Evolutionary conservation across 2,888 invertebrate genomes (phyloP).

Genomic region (Sphaerophoria rueppellii): DNA sequence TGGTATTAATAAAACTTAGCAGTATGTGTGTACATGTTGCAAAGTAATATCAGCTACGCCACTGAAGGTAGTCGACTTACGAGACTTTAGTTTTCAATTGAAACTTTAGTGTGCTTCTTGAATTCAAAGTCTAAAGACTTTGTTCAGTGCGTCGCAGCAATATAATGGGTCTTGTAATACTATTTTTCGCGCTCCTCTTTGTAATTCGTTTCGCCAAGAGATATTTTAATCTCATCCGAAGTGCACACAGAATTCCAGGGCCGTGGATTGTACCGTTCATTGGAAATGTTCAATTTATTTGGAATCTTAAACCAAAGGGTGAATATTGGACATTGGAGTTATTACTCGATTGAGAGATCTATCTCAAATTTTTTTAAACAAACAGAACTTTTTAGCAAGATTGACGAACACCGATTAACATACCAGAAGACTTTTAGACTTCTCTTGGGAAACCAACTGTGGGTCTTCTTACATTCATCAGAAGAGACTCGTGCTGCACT

Average conservation of each 20-base stretch:
- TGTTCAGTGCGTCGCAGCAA: slow-evolving; percentile 1
- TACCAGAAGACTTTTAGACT: slow-evolving; percentile 78
- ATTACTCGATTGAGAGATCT: background rate
- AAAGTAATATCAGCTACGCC: background rate
- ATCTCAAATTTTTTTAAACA: background rate
- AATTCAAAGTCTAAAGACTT: background rate
- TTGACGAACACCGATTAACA: slow-evolving; percentile 77
- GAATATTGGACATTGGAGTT: slow-evolving; percentile 52
- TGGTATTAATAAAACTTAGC: background rate
- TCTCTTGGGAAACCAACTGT: slow-evolving; percentile 80
- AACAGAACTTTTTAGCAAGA: slow-evolving; percentile 77
- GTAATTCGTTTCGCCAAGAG: slow-evolving; percentile 64
- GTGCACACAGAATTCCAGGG: slow-evolving; percentile 78
- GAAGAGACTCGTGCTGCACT: slow-evolving; percentile 79
- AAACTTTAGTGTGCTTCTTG: slow-evolving; percentile 10
- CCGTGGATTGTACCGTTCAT: slow-evolving; percentile 79
- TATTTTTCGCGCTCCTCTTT: slow-evolving; percentile 41
- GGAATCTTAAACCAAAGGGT: slow-evolving; percentile 80
- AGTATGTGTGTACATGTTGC: slow-evolving; percentile 12
- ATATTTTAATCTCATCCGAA: slow-evolving; percentile 74
- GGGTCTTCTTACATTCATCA: slow-evolving; percentile 80
- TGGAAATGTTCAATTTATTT: slow-evolving; percentile 80
- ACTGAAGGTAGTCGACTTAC: background rate
- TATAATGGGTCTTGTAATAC: slow-evolving; percentile 45
- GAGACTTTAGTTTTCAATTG: background rate